Evolutionary conservation across 2,113 vertebrate genomes (phyloP), one percentile per base, ranked within the genome.

Genomic region (Myiagra hebetior): DNA sequence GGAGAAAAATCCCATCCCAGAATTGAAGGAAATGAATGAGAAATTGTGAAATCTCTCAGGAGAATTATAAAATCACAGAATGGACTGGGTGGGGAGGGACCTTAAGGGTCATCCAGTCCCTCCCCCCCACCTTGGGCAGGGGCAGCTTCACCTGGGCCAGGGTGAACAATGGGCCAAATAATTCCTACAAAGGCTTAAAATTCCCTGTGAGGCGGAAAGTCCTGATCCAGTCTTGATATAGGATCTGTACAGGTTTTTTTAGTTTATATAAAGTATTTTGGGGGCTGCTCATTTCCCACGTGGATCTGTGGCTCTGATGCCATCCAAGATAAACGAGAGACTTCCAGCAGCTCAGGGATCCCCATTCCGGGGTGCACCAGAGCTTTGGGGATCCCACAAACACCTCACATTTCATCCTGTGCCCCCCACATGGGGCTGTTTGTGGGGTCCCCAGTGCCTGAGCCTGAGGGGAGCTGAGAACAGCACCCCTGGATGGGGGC

Each of bases 401-500:
- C 26, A 7, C 31, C 47, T 33, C 46, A 31, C 7, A 3, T 31
- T 41, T 41, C 15, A 49, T 15, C 20, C 72, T 12, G 13, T 17
- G 41, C 22, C 17, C 46, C 20, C 3, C 4, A 21, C 2, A 17
- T 0, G 0, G 3, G 64, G 35, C 31, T 30, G 10, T 39, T 13
- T 64, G 11, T 9, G 63, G 26, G 35, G 22, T 55, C 17, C 28
- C 35, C 49, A 7, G 3, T 6, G 35, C 33, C 30, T 30, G 23
- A n/a, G 44, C 8, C 30, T 19, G 46, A 14, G 7, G 7, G 15
- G 35, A 46, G 23, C 2, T 2, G 24, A 7, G 33, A 42, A 6
- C 35, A 72, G 47, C 44, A 44, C 35, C 80, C 50, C 41, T 28
- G 60, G 23, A 12, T 20, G 0, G 3, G 18, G 24, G 9, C 50